These are phyloP conservation scores for Drosophila affinis DNA, from an alignment of 2,888 invertebrate species.

Conservation along the genomic window DNA sequence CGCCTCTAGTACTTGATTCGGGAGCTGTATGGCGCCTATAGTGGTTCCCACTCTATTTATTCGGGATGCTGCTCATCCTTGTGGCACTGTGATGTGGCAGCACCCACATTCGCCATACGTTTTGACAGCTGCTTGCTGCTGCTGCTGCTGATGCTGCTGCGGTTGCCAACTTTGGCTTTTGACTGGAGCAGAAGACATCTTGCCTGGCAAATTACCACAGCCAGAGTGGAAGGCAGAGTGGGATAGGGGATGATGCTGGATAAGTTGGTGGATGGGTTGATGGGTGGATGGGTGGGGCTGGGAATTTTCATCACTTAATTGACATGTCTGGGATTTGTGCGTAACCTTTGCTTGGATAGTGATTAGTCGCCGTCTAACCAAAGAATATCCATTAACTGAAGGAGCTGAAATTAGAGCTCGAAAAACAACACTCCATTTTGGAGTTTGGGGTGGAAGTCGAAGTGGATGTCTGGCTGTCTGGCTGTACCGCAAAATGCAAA, in stretches of 20 bases:
- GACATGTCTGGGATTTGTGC: slow-evolving; percentile 36
- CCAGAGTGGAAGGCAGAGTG: not conserved
- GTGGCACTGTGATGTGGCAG: slow-evolving; percentile 32
- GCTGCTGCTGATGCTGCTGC: slow-evolving; percentile 35
- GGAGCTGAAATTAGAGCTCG: slow-evolving; percentile 3
- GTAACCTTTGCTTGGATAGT: slow-evolving; percentile 11
- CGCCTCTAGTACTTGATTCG: not conserved
- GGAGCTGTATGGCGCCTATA: not conserved
- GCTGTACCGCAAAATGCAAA: not conserved
- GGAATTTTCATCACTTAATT: slow-evolving; percentile 57
- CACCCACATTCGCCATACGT: slow-evolving; percentile 37
- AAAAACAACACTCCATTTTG: slow-evolving; percentile 1
- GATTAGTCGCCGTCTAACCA: slow-evolving; percentile 23
- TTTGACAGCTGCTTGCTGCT: slow-evolving; percentile 37
- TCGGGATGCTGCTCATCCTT: not conserved
- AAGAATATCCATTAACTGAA: slow-evolving; percentile 29
- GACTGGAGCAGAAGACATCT: slow-evolving; percentile 34
- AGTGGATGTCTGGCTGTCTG: not conserved
- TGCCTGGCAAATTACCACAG: slow-evolving; percentile 41
- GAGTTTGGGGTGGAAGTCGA: not conserved
- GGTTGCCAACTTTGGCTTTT: slow-evolving; percentile 45
- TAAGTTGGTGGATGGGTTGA: not conserved
- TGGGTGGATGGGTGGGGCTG: slow-evolving; percentile 14
- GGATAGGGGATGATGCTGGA: not conserved
- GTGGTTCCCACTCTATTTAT: slow-evolving; percentile 10